Percentiles rank a stretch among this genome's conserved stretches.
Conservation (phyloP, 2,113 vertebrate genomes). For the Tympanuchus pallidicinctus region DNA sequence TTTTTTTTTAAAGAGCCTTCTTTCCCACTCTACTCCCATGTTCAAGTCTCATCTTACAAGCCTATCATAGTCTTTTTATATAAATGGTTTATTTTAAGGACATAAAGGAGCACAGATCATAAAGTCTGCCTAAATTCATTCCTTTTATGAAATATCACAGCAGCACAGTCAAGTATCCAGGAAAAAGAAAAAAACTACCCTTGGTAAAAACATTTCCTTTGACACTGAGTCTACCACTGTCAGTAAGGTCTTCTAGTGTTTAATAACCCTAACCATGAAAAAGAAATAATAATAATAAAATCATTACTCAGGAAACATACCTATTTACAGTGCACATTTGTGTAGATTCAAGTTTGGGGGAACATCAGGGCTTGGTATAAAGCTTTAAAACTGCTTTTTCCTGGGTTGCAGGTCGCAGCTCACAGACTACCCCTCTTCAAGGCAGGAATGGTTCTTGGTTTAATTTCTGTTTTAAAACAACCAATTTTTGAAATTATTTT, state of each 20-base stretch:
- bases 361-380: not conserved
- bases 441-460: not conserved
- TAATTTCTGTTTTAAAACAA: not conserved
- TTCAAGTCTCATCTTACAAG: not conserved
- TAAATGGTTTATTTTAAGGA: not conserved
- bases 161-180: fast-evolving
- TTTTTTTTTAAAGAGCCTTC: not conserved
- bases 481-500: not conserved
- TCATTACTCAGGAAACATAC: not conserved
- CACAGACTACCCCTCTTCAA: not conserved
- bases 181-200: not conserved
- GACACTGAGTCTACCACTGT: fast-evolving
- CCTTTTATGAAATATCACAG: not conserved
- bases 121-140: not conserved
- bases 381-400: not conserved
- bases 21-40: not conserved
- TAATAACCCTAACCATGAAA: not conserved
- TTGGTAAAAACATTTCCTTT: not conserved
- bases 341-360: not conserved
- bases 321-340: not conserved
- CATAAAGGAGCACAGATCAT: not conserved
- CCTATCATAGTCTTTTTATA: not conserved
- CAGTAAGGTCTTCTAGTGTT: not conserved
- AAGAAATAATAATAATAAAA: not conserved
- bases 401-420: not conserved